Conservation (phyloP, 2,797 vertebrate genomes). For the Catharus ustulatus region DNA sequence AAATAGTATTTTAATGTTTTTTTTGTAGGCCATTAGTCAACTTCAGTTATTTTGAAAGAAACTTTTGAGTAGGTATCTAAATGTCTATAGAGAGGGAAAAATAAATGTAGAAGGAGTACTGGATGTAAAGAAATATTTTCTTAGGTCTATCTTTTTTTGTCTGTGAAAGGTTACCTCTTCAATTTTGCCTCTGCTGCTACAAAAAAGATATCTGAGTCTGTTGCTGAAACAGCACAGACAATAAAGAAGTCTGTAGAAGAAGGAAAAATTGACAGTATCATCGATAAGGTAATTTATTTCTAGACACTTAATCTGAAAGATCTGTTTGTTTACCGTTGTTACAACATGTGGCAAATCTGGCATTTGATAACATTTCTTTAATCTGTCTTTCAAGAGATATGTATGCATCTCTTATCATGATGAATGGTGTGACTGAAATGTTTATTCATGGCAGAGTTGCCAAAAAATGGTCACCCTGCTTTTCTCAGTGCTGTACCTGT, state of each 20-base stretch:
- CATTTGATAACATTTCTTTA: not conserved
- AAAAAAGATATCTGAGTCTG: slow-evolving; percentile 93
- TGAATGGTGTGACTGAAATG: not conserved
- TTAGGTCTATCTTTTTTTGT: slow-evolving; percentile 20
- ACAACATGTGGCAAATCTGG: not conserved
- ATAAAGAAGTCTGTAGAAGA: slow-evolving; percentile 97
- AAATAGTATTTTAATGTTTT: not conserved
- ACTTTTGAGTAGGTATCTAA: not conserved
- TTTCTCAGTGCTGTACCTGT: not conserved
- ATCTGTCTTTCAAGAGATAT: not conserved
- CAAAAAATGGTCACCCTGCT: not conserved
- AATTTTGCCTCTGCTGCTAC: slow-evolving; percentile 91
- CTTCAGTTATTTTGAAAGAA: not conserved
- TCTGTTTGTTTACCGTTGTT: not conserved
- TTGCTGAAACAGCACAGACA: slow-evolving; percentile 91
- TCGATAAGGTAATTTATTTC: slow-evolving; percentile 86
- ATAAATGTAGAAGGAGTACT: not conserved
- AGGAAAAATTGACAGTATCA: slow-evolving; percentile 93
- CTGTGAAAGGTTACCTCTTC: slow-evolving; percentile 86
- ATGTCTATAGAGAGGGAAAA: not conserved
- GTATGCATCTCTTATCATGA: not conserved
- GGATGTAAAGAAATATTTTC: not conserved
- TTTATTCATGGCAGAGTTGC: not conserved
- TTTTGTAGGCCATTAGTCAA: not conserved
- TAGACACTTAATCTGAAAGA: not conserved